Evolutionary conservation across 2,888 invertebrate species (phyloP).

Genomic region (Nasonia oneida): DNA sequence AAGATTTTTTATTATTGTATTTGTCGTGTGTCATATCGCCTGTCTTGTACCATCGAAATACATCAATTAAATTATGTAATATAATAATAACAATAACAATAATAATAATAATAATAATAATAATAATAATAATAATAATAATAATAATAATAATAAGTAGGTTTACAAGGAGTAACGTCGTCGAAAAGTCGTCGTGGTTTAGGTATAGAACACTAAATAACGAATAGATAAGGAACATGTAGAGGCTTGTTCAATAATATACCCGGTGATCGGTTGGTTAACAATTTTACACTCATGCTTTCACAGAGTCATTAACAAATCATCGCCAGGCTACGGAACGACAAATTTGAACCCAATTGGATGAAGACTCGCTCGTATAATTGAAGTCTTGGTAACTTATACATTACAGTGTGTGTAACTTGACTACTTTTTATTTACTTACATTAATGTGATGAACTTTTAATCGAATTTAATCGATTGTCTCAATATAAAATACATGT

Average conservation of each 20-base stretch:
- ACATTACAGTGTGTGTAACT: background rate
- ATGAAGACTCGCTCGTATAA: background rate
- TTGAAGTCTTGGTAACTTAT: background rate
- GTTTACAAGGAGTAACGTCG: background rate
- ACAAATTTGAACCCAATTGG: background rate
- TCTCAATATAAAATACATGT: slow-evolving; percentile 27
- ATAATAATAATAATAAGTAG: background rate
- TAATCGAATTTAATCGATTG: slow-evolving; percentile 9
- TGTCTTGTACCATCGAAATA: slow-evolving; percentile 20
- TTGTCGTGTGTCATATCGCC: background rate
- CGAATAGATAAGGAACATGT: slow-evolving; percentile 12
- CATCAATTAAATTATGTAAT: background rate
- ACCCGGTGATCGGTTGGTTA: background rate
- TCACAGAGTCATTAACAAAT: background rate
- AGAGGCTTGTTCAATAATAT: slow-evolving; percentile 9
- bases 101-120: too few relatives aligned
- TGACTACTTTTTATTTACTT: background rate
- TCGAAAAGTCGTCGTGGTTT: too few relatives aligned
- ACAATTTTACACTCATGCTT: background rate
- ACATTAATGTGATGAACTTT: slow-evolving; percentile 1
- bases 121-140: too few relatives aligned
- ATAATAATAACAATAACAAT: too few relatives aligned
- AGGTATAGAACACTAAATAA: slow-evolving; percentile 19
- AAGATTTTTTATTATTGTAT: background rate
- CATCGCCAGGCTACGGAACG: background rate